phyloP scores from a whole-genome alignment of 2,797 vertebrate species.

The Synanceia verrucosa region DNA sequence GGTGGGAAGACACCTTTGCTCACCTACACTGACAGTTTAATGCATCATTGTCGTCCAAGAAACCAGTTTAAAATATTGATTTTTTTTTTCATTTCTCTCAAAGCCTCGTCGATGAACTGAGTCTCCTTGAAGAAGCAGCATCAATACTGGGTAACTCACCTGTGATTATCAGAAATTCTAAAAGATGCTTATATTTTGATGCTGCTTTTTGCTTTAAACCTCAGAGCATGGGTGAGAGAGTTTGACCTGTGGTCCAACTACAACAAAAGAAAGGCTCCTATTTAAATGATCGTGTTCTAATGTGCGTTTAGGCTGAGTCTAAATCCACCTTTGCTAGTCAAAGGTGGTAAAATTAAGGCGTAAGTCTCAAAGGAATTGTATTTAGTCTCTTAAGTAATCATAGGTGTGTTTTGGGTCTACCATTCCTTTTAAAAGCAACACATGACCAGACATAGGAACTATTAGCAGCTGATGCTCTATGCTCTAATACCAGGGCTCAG shows the following conservation, averaged over 20 bases:
- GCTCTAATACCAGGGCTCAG: background rate
- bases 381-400: too few species aligned
- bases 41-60: background rate
- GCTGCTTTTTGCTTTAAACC: background rate
- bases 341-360: too few species aligned
- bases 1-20: slow-evolving; percentile 50
- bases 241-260: background rate
- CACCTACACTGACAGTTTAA: background rate
- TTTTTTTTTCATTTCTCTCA: slow-evolving; percentile 15
- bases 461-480: background rate
- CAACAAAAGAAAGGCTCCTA: background rate
- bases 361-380: too few species aligned
- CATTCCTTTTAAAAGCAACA: too few species aligned
- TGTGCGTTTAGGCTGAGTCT: too few species aligned
- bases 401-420: too few species aligned
- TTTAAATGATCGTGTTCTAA: too few species aligned
- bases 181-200: background rate
- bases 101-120: slow-evolving; percentile 79
- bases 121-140: slow-evolving; percentile 83
- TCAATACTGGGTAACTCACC: slow-evolving; percentile 80
- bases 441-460: too few species aligned
- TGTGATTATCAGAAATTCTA: background rate
- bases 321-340: too few species aligned
- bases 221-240: background rate
- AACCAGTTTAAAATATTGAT: background rate